Conservation (phyloP, 2,113 vertebrate species). For the Tetrao urogallus region DNA sequence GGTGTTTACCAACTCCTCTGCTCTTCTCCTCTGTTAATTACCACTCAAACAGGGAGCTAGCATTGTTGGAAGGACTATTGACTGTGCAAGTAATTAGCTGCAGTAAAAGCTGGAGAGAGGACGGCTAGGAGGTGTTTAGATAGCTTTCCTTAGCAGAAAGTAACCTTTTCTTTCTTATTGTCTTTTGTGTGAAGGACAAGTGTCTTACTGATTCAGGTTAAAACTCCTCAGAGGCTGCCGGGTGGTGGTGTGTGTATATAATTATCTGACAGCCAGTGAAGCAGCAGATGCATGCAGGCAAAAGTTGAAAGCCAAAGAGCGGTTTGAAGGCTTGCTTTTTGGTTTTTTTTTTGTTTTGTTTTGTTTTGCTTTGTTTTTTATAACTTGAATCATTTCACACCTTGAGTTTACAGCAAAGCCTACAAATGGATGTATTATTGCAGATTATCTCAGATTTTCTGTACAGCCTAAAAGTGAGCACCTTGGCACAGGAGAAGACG, state of each 20-base stretch:
- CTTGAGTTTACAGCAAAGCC: not conserved
- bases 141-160: not conserved
- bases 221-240: not conserved
- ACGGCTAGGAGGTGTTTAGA: not conserved
- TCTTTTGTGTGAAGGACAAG: not conserved
- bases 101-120: not conserved
- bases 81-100: constrained; percentile 4
- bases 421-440: not conserved
- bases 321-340: not conserved
- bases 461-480: not conserved
- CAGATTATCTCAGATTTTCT: not conserved
- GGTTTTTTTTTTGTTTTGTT: not conserved
- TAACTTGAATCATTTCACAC: not conserved
- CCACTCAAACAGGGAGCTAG: not conserved
- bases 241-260: not conserved
- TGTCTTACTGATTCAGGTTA: not conserved
- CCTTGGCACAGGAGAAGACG: not conserved
- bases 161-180: not conserved
- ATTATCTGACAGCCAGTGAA: not conserved
- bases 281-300: not conserved
- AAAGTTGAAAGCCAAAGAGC: not conserved
- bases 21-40: not conserved
- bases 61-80: not conserved
- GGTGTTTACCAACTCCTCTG: not conserved
- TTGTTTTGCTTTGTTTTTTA: not conserved